Evolutionary conservation across 2,888 invertebrate species (phyloP), one percentile per base, ranked within the genome.

Genomic region (Notodonta dromedarius): DNA sequence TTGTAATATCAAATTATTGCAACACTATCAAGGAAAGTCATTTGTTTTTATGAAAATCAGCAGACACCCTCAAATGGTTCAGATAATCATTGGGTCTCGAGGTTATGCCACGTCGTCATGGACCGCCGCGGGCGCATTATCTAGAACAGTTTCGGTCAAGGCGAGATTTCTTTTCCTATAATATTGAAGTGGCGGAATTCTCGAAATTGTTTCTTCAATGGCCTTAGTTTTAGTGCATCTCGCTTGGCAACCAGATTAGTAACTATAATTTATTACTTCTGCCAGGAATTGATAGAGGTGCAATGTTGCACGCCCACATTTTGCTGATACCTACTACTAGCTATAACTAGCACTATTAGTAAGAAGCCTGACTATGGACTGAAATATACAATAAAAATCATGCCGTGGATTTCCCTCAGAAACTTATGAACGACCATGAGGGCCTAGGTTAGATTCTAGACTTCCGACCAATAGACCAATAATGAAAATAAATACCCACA

Each of bases 91-190:
- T 42, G 51, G 51, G 35, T 24, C 24, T 42, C 52, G 52, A 59
- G 59, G 57, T 57, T 56, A 66, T 66, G 77, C 74, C 74, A 71
- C 71, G 56, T 46, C 66, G 76, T 76, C 69, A 76, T 59, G 78
- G 76, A 66, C 76, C 72, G 63, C 11, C 54, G 67, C 64, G 4
- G 59, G 50, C 51, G 35, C 57, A 57, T 63, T 67, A 78, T 76
- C 69, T 76, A 65, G 78, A 73, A 76, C 76, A 71, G 55, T 59
- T 62, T 32, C 63, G 61, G 74, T 67, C 76, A 78, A 76, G 78
- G 76, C 24, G 5, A 44, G 59, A 63, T 75, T 75, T 75, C 70
- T 77, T 77, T 77, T 75, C 75, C 72, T 69, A 66, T 57, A 57
- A 16, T 24, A 62, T 66, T 62, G 14, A 54, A 39, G 35, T 39